Base-by-base conservation (phyloP, 2,888 invertebrate genomes). In the Tanypteryx hageni region DNA sequence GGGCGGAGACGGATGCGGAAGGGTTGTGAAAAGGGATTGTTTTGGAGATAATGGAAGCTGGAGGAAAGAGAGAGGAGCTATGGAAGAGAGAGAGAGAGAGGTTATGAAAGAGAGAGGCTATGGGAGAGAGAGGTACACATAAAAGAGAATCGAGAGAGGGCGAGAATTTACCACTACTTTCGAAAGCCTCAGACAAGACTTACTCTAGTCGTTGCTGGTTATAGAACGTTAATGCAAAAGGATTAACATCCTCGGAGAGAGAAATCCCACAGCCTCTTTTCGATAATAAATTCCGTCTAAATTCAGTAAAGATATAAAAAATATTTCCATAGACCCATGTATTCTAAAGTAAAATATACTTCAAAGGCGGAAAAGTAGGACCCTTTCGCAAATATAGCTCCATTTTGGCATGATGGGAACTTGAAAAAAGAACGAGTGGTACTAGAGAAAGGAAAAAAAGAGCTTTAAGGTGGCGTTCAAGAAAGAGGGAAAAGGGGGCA, bases 21-120 rank as follows among this genome's bases (percentile, higher is more conserved):
- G 68, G 22, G 22, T n/a, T 27, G 76, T 22, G 76, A 27, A 27
- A 13, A 10, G 22, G 76, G 22, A 76, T 76, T 76, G 76, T 76
- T 76, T 76, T n/a, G 27, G 76, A 76, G 76, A 76, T 76, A 76
- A 76, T 76, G 76, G 76, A 76, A 22, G 27, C 27, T 27, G 22
- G 22, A 27, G 76, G 76, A 22, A 76, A 5, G 76, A 76, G 22
- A 76, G n/a, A n/a, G n/a, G n/a, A 14, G 76, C 76, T 76, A 27
- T 27, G 76, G n/a, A n/a, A n/a, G n/a, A 76, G 22, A 76, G 22
- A 27, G 76, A 76, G 76, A 76, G 68, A 68, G 68, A 68, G 68
- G 18, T 22, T 22, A 76, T 27, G 27, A 76, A 76, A 18, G 22
- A 68, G 68, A 68, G 22, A 64, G 7, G 64, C 64, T 8, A 64